Evolutionary conservation across 2,113 vertebrate species (phyloP), one percentile per base, ranked within the genome.

Genomic region (Malurus melanocephalus): DNA sequence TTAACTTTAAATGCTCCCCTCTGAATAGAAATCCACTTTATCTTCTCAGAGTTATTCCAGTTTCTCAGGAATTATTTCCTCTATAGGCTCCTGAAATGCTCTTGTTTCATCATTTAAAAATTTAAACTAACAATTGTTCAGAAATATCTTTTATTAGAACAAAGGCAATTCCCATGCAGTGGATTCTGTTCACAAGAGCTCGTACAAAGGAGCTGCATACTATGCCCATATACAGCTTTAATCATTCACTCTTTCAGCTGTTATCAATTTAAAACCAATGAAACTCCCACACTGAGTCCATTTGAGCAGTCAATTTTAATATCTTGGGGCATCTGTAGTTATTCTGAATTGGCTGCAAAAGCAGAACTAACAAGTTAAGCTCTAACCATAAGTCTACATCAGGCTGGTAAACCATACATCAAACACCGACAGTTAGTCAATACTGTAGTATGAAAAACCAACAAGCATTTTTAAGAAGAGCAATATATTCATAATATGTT

Each of bases 281-380:
- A 98, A 98, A 98, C 97, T 97, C 97, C 97, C 97, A 97, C 97
- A 98, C 97, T 97, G 97, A 97, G 97, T 98, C 97, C 98, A 98
- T 98, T 98, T 97, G 97, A 98, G 95, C 97, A 98, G 98, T 98
- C 98, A 97, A 98, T 98, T 97, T 97, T 98, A 98, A 99, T 99
- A 99, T 99, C 98, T 98, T 87, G 96, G 98, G 98, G 98, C 98
- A 98, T 99, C 98, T 97, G 97, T 97, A 98, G 97, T 97, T 97
- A 97, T 97, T 98, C 96, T 96, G 97, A 98, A 97, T 98, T 97
- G 97, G 97, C 97, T 97, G 97, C 97, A 98, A 98, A 98, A 98
- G 98, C 98, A 98, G 98, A 99, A 98, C 98, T 98, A 99, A 99
- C 98, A 98, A 98, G 98, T 98, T 99, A 98, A 99, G 98, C 98